A percentile compares a stretch with the other conserved stretches of the same genome.
These are phyloP conservation scores for Meganola albula DNA, from an alignment of 2,888 invertebrate species.

Conservation along the genomic window DNA sequence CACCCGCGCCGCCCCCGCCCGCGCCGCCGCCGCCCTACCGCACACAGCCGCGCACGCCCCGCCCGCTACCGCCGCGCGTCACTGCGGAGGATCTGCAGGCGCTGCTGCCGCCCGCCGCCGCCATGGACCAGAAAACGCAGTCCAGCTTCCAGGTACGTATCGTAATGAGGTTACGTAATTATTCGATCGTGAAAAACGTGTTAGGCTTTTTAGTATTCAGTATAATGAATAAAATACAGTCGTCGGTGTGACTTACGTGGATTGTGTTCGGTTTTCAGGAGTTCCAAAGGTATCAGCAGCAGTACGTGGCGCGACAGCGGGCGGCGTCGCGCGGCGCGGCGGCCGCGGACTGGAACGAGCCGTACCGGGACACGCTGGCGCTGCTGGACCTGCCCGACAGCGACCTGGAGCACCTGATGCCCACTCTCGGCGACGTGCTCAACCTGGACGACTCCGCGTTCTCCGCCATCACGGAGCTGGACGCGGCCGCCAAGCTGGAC, in stretches of 20 bases:
- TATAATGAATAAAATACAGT: no score
- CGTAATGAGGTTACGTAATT: no score
- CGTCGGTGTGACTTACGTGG: background rate
- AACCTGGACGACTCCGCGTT: constrained; percentile 67
- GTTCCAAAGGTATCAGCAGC: constrained; percentile 80
- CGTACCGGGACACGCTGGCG: constrained; percentile 63
- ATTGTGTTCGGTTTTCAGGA: constrained; percentile 51
- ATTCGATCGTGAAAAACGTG: no score
- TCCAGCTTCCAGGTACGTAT: constrained; percentile 77
- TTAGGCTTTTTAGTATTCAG: no score
- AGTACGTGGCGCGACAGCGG: constrained; percentile 79
- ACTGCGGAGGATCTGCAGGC: constrained; percentile 65
- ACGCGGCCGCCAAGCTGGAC: constrained; percentile 61
- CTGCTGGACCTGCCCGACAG: constrained; percentile 67
- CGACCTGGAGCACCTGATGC: constrained; percentile 82
- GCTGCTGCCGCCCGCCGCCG: constrained; percentile 66
- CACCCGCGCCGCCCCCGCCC: constrained; percentile 26
- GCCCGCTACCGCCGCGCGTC: constrained; percentile 37
- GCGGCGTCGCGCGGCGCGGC: constrained; percentile 56
- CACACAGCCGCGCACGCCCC: constrained; percentile 29
- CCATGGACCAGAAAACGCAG: constrained; percentile 80
- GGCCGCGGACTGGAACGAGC: constrained; percentile 69
- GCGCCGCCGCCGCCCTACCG: constrained; percentile 26
- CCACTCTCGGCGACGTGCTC: constrained; percentile 79
- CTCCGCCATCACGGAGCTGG: constrained; percentile 59